These are phyloP conservation scores for Danio albolineatus DNA, from an alignment of 2,797 vertebrate species.

Conservation along the genomic window DNA sequence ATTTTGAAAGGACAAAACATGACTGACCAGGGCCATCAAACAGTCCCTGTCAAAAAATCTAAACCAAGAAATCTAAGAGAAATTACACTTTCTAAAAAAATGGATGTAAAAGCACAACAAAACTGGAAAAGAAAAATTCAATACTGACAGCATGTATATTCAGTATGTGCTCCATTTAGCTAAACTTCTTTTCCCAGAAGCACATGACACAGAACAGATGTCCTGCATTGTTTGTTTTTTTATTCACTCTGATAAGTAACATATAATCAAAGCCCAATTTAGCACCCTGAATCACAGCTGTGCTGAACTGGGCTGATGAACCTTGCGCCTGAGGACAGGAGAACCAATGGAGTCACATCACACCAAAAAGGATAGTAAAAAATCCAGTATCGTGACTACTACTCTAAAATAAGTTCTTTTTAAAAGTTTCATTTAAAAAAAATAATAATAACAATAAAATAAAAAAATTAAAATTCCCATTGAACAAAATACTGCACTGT, in stretches of 20 bases:
- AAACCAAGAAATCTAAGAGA: not conserved
- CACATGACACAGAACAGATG: constrained; percentile 3
- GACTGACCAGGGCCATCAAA: too few relatives aligned
- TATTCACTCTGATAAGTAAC: not conserved
- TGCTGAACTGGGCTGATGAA: too few relatives aligned
- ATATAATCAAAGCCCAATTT: not conserved
- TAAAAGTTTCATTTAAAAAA: too few relatives aligned
- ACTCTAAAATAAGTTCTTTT: too few relatives aligned
- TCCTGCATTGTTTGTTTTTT: not conserved
- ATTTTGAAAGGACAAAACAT: too few relatives aligned
- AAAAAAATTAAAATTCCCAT: too few relatives aligned
- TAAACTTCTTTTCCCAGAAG: constrained; percentile 4
- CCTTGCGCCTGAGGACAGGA: not conserved
- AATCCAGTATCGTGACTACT: too few relatives aligned
- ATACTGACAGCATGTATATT: not conserved
- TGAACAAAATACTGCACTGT: too few relatives aligned
- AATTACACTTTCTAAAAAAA: not conserved
- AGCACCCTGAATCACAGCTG: constrained; percentile 10
- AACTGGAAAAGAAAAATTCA: not conserved
- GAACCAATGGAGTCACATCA: not conserved
- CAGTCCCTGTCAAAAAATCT: too few relatives aligned
- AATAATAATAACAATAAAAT: too few relatives aligned
- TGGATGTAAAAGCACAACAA: not conserved
- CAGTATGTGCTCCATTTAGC: not conserved
- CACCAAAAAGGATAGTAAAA: not conserved